Base-by-base conservation (phyloP, 2,797 vertebrate species). In the Pangasius djambal region DNA sequence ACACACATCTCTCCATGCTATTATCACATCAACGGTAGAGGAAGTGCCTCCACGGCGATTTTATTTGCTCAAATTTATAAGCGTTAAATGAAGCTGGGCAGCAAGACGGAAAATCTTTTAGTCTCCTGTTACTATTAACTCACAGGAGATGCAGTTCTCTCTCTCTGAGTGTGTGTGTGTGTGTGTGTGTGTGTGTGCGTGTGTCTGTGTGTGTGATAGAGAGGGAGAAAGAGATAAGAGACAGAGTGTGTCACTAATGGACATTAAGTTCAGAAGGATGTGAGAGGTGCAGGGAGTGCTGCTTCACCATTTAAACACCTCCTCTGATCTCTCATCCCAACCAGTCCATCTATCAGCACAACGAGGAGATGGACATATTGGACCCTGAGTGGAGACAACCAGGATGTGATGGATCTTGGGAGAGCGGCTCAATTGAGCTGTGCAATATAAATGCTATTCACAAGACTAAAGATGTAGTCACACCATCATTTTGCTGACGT, bases 271-370 rank as follows among this genome's bases (percentile, higher is more conserved):
- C 77, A 70, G 31, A 37, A n/a, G 59, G 86, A 70, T 83, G 88
- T 86, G 44, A 89, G 85, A 59, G 61, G 78, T 83, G 67, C 59
- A 78, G 50, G n/a, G 69, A 88, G 57, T 28, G 65, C 22, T n/a
- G 18, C 28, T 70, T 69, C 85, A 79, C 72, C 81, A 85, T 88
- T 89, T 83, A 88, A 86, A 90, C 69, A 78, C 31, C 48, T 77
- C 57, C 77, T 88, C 88, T 88, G 85, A 90, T 82, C 85, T 67
- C 67, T 88, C 74, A 85, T 88, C 87, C 85, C 44, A 90, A 57
- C 83, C 79, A 65, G 85, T 86, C 86, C 70, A 77, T 87, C 85
- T 61, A 55, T 90, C 88, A 67, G 82, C 84, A 79, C 57, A 63
- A 65, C 7, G 16, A 86, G 85, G 59, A 88, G 82, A 91, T 74